These are phyloP conservation scores for Linnaemya vulpina DNA, from an alignment of 2,888 invertebrate genomes.

Conservation along the genomic window DNA sequence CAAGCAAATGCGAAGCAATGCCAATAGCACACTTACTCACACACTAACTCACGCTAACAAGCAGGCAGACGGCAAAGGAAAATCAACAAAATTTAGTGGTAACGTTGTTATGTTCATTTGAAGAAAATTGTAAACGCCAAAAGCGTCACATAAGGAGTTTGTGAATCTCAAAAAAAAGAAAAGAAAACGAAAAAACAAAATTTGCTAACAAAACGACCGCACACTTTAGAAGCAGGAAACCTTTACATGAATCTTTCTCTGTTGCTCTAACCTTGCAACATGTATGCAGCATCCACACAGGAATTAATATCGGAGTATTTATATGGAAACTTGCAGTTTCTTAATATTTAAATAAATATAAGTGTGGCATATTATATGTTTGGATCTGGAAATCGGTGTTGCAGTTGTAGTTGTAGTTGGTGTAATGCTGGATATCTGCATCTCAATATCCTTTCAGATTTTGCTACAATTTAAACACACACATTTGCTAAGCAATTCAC, in stretches of 20 bases:
- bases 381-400: slow-evolving; percentile 42
- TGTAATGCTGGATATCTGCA: slow-evolving; percentile 58
- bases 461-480: slow-evolving; percentile 48
- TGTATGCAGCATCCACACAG: background rate
- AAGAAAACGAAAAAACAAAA: slow-evolving; percentile 4
- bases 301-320: background rate
- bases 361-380: slow-evolving; percentile 46
- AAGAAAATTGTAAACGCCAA: slow-evolving; percentile 70
- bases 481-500: slow-evolving; percentile 18
- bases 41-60: background rate
- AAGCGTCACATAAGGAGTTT: slow-evolving; percentile 68
- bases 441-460: slow-evolving; percentile 70
- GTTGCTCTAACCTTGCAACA: slow-evolving; percentile 35
- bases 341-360: slow-evolving; percentile 37
- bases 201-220: slow-evolving; percentile 70
- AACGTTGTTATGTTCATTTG: slow-evolving; percentile 59
- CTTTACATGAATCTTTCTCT: slow-evolving; percentile 23
- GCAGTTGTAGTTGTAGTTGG: slow-evolving; percentile 12
- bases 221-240: slow-evolving; percentile 55
- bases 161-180: slow-evolving; percentile 26
- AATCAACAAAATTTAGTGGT: slow-evolving; percentile 37
- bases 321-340: slow-evolving; percentile 17
- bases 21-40: background rate
- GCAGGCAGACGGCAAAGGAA: slow-evolving; percentile 36
- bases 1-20: slow-evolving; percentile 9